These are phyloP conservation scores for Pediacus dermestoides DNA, from an alignment of 2,888 invertebrate genomes.

Conservation along the genomic window DNA sequence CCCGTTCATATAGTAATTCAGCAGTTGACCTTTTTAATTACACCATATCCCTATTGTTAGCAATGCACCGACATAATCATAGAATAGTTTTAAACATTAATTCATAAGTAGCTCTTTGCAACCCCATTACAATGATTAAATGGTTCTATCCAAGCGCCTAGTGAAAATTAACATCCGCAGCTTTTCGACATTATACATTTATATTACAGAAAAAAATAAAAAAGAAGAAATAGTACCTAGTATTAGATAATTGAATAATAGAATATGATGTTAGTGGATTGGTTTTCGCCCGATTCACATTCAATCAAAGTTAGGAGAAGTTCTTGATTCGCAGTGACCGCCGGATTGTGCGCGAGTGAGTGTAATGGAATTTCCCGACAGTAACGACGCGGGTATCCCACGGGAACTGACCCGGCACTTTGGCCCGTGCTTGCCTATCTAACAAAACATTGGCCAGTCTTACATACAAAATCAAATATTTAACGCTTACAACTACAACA, in stretches of 20 bases:
- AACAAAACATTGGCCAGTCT: slow-evolving; percentile 38
- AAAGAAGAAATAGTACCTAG: slow-evolving; percentile 1
- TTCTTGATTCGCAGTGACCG: slow-evolving; percentile 41
- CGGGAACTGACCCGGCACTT: slow-evolving; percentile 44
- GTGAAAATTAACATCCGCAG: too few relatives aligned
- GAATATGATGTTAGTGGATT: slow-evolving; percentile 39
- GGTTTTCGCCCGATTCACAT: slow-evolving; percentile 39
- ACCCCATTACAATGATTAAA: too few relatives aligned
- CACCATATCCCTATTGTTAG: too few relatives aligned
- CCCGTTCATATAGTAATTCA: too few relatives aligned
- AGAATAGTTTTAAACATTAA: too few relatives aligned
- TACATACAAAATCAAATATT: slow-evolving; percentile 40
- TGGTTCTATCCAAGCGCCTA: too few relatives aligned
- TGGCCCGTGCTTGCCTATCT: slow-evolving; percentile 33
- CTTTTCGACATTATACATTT: too few relatives aligned
- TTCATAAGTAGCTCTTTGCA: too few relatives aligned
- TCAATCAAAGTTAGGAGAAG: slow-evolving; percentile 43
- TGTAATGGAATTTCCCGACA: slow-evolving; percentile 45
- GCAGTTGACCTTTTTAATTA: too few relatives aligned
- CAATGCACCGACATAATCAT: too few relatives aligned
- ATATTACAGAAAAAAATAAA: not conserved
- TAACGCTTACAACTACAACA: slow-evolving; percentile 29
- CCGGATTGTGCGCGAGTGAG: slow-evolving; percentile 39
- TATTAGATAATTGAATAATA: slow-evolving; percentile 31
- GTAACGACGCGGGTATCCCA: slow-evolving; percentile 39